A percentile compares a stretch with the other conserved stretches of the same genome.
These are phyloP conservation scores for Bothrops jararaca DNA, from an alignment of 2,113 vertebrate genomes.

Conservation along the genomic window DNA sequence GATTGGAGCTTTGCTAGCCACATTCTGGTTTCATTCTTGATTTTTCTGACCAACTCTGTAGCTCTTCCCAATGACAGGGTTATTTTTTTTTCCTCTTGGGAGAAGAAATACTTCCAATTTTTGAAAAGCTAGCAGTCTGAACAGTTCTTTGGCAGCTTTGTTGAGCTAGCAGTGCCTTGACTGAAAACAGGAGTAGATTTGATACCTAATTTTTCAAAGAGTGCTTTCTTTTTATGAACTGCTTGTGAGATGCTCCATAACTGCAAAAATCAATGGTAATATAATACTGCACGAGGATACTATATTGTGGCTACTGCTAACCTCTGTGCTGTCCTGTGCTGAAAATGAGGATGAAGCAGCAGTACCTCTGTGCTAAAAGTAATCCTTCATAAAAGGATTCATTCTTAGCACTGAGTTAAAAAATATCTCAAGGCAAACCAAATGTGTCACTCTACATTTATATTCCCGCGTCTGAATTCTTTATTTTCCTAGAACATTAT, in stretches of 20 bases:
- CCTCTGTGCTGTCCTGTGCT: not conserved
- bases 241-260: not conserved
- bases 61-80: not conserved
- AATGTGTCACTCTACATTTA: not conserved
- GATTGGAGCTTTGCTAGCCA: not conserved
- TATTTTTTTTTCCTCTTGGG: not conserved
- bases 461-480: not conserved
- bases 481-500: constrained; percentile 7
- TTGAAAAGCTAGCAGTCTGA: not conserved
- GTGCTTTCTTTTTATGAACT: not conserved
- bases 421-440: not conserved
- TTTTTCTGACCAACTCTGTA: not conserved
- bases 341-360: not conserved
- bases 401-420: not conserved
- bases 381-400: constrained; percentile 16
- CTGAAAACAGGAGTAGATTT: not conserved
- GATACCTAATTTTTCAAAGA: not conserved
- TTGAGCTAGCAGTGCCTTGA: not conserved
- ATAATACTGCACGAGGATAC: not conserved
- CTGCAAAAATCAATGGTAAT: not conserved
- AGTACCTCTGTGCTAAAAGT: not conserved
- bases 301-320: not conserved
- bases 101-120: not conserved
- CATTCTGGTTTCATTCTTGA: not conserved
- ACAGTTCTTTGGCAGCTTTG: not conserved